Conservation (phyloP, 2,113 vertebrate species). For the Octodon degus region DNA sequence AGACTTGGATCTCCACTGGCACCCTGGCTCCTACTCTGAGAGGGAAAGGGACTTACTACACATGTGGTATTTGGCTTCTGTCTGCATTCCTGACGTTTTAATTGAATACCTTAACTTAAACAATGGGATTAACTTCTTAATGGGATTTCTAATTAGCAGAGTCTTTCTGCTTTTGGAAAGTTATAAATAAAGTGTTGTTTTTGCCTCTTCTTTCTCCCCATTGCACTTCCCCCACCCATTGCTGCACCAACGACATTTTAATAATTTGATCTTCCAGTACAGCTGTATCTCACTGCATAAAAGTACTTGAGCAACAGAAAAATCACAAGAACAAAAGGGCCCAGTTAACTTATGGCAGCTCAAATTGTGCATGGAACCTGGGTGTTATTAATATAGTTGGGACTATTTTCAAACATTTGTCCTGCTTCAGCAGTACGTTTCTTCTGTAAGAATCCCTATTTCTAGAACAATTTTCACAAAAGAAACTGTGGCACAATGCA, state of each 20-base stretch:
- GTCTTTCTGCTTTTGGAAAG: neutral
- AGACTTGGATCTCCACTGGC: neutral
- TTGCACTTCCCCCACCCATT: neutral
- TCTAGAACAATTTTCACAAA: neutral
- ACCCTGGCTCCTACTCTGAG: neutral
- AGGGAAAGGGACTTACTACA: neutral
- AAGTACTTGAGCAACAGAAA: neutral
- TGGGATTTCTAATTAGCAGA: neutral
- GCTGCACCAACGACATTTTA: neutral
- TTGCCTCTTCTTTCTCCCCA: neutral
- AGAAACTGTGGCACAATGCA: neutral
- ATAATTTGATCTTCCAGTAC: neutral
- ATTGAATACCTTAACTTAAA: neutral
- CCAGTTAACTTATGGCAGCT: neutral
- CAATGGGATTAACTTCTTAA: neutral
- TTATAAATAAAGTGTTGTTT: neutral
- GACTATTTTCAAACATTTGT: neutral
- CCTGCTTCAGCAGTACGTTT: neutral
- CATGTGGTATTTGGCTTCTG: neutral
- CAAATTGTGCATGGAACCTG: neutral
- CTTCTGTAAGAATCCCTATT: neutral
- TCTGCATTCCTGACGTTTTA: neutral
- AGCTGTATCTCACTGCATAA: neutral
- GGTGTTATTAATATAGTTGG: neutral
- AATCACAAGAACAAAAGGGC: neutral